These are phyloP conservation scores for Drosophila sulfurigaster DNA, from an alignment of 1,140 invertebrate species.

Conservation along the genomic window DNA sequence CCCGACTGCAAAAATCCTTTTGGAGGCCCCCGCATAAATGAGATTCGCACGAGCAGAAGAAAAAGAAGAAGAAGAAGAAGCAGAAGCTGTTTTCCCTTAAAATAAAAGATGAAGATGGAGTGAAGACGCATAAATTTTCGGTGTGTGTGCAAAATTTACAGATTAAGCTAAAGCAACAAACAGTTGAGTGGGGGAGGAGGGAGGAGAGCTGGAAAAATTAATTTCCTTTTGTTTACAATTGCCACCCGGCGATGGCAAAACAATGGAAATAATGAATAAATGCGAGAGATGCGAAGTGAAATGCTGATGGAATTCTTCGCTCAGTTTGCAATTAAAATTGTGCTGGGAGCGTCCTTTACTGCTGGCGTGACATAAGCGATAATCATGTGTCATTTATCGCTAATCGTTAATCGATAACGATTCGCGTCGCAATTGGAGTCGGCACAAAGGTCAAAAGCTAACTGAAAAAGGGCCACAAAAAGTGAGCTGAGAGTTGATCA, in stretches of 20 bases:
- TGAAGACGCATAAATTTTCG: conserved; percentile 6
- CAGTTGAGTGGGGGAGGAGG: not conserved
- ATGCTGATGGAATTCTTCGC: conserved; percentile 14
- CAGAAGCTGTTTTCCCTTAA: not conserved
- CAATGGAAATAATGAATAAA: conserved; percentile 12
- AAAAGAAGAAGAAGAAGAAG: not conserved
- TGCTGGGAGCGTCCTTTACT: not conserved
- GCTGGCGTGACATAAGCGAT: conserved; percentile 9
- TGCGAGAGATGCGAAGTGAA: not conserved
- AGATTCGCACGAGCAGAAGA: not conserved
- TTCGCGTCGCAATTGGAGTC: conserved; percentile 1
- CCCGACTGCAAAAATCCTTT: conserved; percentile 12
- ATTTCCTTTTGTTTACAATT: conserved; percentile 1
- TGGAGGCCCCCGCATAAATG: conserved; percentile 19
- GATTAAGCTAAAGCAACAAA: conserved; percentile 20
- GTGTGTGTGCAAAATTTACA: conserved; percentile 9
- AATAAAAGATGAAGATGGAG: conserved; percentile 2
- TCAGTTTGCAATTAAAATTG: not conserved
- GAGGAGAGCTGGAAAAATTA: no score
- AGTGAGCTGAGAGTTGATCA: conserved; percentile 42
- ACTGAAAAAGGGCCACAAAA: conserved; percentile 52
- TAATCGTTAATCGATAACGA: conserved; percentile 21
- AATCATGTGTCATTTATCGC: conserved; percentile 7
- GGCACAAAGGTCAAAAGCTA: conserved; percentile 8
- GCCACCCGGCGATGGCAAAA: conserved; percentile 7